phyloP scores from a whole-genome alignment of 2,888 invertebrate species.

The Caenorhabditis panamensis region DNA sequence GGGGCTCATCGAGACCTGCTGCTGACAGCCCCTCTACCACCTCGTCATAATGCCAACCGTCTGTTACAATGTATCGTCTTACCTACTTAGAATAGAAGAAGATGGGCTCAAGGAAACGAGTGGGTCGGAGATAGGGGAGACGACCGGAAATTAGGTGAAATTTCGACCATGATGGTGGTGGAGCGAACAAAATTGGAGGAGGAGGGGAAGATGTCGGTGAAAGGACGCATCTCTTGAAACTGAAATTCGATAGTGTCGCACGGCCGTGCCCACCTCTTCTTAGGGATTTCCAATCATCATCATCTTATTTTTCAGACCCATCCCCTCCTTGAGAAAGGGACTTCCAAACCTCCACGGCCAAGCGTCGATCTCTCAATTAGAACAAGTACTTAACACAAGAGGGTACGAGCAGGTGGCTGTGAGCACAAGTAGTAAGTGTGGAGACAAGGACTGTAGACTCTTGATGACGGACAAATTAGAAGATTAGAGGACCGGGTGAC shows the following conservation, averaged over 20 bases:
- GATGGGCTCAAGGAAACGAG: slow-evolving; percentile 7
- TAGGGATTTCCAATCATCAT: slow-evolving; percentile 59
- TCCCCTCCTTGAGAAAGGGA: background rate
- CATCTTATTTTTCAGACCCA: slow-evolving; percentile 56
- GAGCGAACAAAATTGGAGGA: slow-evolving; percentile 17
- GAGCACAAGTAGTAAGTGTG: slow-evolving; percentile 4
- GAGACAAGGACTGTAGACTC: slow-evolving; percentile 22
- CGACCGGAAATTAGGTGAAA: slow-evolving; percentile 62
- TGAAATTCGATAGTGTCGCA: slow-evolving; percentile 57
- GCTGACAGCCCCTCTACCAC: slow-evolving; percentile 43
- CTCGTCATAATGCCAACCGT: slow-evolving; percentile 59
- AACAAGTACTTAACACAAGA: slow-evolving; percentile 26
- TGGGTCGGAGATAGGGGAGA: slow-evolving; percentile 5
- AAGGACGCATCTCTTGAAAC: slow-evolving; percentile 45
- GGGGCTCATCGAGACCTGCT: slow-evolving; percentile 50
- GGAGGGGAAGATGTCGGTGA: slow-evolving; percentile 11
- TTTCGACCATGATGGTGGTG: slow-evolving; percentile 30
- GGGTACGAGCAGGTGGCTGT: slow-evolving; percentile 17
- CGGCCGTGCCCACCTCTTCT: slow-evolving; percentile 52
- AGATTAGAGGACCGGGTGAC: slow-evolving; percentile 12
- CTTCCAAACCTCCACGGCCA: background rate
- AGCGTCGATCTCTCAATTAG: slow-evolving; percentile 30
- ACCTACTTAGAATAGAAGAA: slow-evolving; percentile 43
- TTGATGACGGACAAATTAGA: slow-evolving; percentile 14
- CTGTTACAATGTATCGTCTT: slow-evolving; percentile 62